Base-by-base conservation (phyloP, 1,140 invertebrate genomes). In the Bombus waltoni region DNA sequence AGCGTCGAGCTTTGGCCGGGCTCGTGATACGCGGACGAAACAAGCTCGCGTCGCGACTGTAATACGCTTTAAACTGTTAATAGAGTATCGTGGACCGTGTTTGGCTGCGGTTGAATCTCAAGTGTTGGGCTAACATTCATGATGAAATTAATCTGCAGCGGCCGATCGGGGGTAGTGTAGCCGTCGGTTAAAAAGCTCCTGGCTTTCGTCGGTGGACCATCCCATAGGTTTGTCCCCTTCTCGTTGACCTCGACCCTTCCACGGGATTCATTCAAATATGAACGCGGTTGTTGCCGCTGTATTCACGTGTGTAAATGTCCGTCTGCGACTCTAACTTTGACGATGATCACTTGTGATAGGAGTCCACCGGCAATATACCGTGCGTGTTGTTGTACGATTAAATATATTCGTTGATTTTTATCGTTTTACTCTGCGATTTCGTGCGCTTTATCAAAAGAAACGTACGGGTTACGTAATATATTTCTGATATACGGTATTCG, bases 51-150 rank as follows among this genome's bases (percentile, higher is more conserved):
- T 76, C 83, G 89, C 87, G 81, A 88, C 87, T 83, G 90, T 94
- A 94, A 94, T 94, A 92, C 92, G 93, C 92, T 94, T 94, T 94
- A 94, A 94, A 94, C 92, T 92, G 89, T 93, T 92, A 92, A 92
- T 93, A 93, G 92, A 92, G 92, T 89, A 86, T 65, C 89, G 87
- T 93, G 89, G 88, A 95, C 94, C 92, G 92, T 95, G 94, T 94
- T 95, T 94, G 94, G 92, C 93, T 89, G 91, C 90, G 93, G 92
- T 87, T 91, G 92, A 90, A 93, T 94, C 92, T 95, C 94, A 93
- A 95, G 95, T 95, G 94, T 95, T 95, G 92, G 91, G 92, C 94
- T 93, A 95, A 95, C 94, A 95, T 94, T 93, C 91, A 94, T 95
- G 94, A 95, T 94, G 94, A 94, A 95, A 95, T 95, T 95, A 95